Percentiles rank a stretch among this genome's conserved stretches.
These are phyloP conservation scores for Epinephelus awoara DNA, from an alignment of 2,797 vertebrate genomes.

Conservation along the genomic window DNA sequence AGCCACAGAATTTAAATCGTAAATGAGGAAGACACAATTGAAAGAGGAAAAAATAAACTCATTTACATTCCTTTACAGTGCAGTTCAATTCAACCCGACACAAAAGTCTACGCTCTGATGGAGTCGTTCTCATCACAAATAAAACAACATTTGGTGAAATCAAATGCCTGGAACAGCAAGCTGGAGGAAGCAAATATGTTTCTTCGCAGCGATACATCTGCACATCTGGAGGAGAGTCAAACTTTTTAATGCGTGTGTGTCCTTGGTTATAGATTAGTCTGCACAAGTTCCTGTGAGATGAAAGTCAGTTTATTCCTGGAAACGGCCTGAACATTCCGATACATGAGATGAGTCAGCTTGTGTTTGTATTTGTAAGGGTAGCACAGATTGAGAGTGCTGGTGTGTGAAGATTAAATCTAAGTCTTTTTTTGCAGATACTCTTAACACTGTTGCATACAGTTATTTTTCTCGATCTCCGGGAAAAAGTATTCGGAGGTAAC, in stretches of 20 bases:
- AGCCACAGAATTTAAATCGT: background rate
- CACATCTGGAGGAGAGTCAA: conserved; percentile 54
- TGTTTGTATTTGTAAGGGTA: conserved; percentile 32
- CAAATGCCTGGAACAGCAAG: conserved; percentile 42
- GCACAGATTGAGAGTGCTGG: background rate
- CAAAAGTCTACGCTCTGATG: conserved; percentile 5
- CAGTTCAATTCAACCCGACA: conserved; percentile 12
- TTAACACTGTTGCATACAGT: background rate
- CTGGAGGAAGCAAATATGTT: conserved; percentile 44
- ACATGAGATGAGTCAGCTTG: conserved; percentile 13
- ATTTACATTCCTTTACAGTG: conserved; percentile 38
- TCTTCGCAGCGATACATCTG: conserved; percentile 28
- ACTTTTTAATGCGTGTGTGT: conserved; percentile 17
- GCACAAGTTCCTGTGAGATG: conserved; percentile 27
- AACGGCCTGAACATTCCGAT: conserved; percentile 5
- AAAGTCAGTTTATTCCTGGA: conserved; percentile 38
- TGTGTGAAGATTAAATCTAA: conserved; percentile 1
- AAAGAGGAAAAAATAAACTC: no score
- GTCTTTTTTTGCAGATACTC: background rate
- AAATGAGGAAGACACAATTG: background rate
- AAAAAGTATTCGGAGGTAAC: background rate
- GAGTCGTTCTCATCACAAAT: conserved; percentile 33
- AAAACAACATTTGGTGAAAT: conserved; percentile 57
- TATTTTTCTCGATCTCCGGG: background rate
- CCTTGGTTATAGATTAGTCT: conserved; percentile 34